Base-by-base conservation (phyloP, 2,113 vertebrate genomes). In the Camarhynchus parvulus region DNA sequence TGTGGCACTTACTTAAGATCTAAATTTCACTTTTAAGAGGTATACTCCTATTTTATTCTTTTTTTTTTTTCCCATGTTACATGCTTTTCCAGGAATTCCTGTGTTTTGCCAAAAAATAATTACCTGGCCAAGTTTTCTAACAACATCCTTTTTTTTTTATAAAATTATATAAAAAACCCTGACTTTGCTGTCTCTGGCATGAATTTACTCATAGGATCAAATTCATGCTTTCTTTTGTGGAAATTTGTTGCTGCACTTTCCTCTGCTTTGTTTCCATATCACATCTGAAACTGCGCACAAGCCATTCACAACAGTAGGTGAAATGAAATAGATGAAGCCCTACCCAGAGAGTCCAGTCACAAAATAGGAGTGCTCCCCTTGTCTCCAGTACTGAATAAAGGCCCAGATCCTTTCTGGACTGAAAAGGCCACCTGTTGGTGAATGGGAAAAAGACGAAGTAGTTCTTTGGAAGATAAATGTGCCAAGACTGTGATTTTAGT, bases 241-340 rank as follows among this genome's bases (percentile, higher is more conserved):
- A 96, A 94, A 67, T 97, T 95, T 75, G 25, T 94, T 94, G 85
- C 50, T 83, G 30, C 58, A 28, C 53, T 72, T 96, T 89, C 46
- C 78, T 95, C 49, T 87, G 93, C 86, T 90, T 95, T 94, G 55
- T 96, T 97, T 97, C 78, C 90, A 4, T 92, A 87, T 90, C 11
- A 1, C 27, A 44, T 55, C 83, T 89, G 79, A 94, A 94, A 84
- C 83, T 90, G 50, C 35, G 69, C 53, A 61, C 49, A 73, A 74
- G 52, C 30, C 66, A 94, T 95, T 92, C 80, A 87, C 17, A 82
- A 78, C 62, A 90, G 70, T 76, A 90, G 55, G 68, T 92, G 78
- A 87, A 95, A 89, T 87, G 41, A 96, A 97, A 49, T n/a, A 81
- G 83, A 55, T 21, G 4, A 88, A 72, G 35, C 13, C 23, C 7